phyloP scores from a whole-genome alignment of 2,113 vertebrate genomes.

The Aegotheles bennettii region DNA sequence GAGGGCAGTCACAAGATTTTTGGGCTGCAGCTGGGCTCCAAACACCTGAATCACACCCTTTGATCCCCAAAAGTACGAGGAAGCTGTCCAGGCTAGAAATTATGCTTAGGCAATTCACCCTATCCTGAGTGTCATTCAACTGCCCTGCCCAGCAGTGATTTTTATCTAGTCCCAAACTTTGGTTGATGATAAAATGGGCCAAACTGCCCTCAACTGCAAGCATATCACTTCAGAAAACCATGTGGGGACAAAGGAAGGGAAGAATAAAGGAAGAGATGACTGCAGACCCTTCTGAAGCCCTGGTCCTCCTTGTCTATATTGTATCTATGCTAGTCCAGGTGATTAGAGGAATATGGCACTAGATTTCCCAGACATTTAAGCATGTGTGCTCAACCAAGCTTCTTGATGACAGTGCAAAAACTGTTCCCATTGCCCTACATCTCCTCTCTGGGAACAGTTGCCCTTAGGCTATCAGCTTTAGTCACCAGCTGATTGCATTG shows the following conservation, averaged over 20 bases:
- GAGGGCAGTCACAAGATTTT: background rate
- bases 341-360: background rate
- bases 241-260: background rate
- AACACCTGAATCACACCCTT: background rate
- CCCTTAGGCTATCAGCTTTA: background rate
- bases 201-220: background rate
- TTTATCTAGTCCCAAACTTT: background rate
- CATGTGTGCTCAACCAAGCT: background rate
- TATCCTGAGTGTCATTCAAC: background rate
- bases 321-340: background rate
- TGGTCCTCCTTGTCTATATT: background rate
- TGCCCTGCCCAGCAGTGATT: background rate
- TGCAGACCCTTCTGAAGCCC: background rate
- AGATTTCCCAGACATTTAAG: background rate
- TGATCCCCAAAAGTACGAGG: background rate
- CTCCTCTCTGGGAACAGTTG: background rate
- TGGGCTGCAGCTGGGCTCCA: background rate
- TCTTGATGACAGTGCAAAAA: background rate
- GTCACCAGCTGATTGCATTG: background rate
- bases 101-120: background rate
- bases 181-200: background rate
- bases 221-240: fast-evolving
- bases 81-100: background rate
- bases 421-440: fast-evolving
- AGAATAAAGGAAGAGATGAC: background rate